Conservation (phyloP, 92 coral and sea anemone species). For the Zoanthus gigantus region DNA sequence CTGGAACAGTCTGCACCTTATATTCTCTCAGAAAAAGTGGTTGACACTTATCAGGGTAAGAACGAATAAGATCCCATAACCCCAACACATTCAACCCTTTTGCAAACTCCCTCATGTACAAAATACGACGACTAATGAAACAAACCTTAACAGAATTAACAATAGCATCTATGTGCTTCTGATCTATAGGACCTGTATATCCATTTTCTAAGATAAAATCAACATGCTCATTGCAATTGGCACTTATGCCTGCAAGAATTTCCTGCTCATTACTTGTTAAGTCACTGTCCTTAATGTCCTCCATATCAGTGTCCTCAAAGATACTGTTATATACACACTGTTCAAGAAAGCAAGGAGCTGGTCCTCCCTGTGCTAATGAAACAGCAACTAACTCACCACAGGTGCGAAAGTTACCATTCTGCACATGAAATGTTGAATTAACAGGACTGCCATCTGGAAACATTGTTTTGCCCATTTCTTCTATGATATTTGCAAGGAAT, state of each 20-base stretch:
- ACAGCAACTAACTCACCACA: slow-evolving; percentile 58
- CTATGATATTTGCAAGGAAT: slow-evolving; percentile 48
- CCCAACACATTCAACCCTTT: slow-evolving; percentile 48
- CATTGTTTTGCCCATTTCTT: slow-evolving; percentile 50
- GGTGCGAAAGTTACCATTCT: slow-evolving; percentile 57
- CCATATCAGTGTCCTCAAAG: slow-evolving; percentile 45
- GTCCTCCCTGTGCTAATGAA: slow-evolving; percentile 57
- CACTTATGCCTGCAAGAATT: slow-evolving; percentile 33
- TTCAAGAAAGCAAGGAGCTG: slow-evolving; percentile 57
- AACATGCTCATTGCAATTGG: slow-evolving; percentile 29
- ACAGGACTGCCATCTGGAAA: slow-evolving; percentile 54
- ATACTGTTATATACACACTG: slow-evolving; percentile 42
- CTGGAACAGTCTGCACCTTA: slow-evolving; percentile 37
- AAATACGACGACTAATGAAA: slow-evolving; percentile 50
- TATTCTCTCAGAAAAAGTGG: slow-evolving; percentile 49
- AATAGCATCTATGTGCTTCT: slow-evolving; percentile 45
- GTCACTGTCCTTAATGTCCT: slow-evolving; percentile 36
- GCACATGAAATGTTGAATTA: slow-evolving; percentile 54
- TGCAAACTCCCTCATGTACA: slow-evolving; percentile 57
- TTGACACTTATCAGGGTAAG: slow-evolving; percentile 47
- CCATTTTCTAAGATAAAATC: slow-evolving; percentile 50
- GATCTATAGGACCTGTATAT: slow-evolving; percentile 35
- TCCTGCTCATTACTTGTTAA: slow-evolving; percentile 47
- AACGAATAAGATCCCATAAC: slow-evolving; percentile 52
- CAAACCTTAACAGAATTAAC: slow-evolving; percentile 55